Evolutionary conservation across 1,140 invertebrate genomes (phyloP).

Genomic region (Bombus pascuorum): DNA sequence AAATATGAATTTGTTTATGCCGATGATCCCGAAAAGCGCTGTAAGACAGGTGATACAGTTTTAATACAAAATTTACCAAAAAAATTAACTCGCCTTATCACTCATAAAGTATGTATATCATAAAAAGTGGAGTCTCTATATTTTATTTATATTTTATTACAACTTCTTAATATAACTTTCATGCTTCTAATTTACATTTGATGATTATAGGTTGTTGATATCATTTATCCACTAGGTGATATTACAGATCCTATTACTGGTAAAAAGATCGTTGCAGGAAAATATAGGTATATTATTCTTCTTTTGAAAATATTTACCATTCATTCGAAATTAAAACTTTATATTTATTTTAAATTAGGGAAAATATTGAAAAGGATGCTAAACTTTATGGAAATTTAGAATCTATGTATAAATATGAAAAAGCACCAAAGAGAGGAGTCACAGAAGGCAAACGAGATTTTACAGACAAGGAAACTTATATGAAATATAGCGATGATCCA

Average conservation of each 20-base stretch:
- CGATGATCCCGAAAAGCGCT: conserved; percentile 89
- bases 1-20: conserved; percentile 88
- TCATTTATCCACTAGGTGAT: conserved; percentile 92
- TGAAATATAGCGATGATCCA: conserved; percentile 88
- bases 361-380: conserved; percentile 87
- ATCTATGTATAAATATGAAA: conserved; percentile 88
- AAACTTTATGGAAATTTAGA: conserved; percentile 88
- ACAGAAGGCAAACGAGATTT: conserved; percentile 92
- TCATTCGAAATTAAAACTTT: conserved; percentile 4
- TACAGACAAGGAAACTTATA: conserved; percentile 88
- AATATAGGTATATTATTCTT: conserved; percentile 83
- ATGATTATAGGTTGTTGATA: conserved; percentile 85
- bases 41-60: conserved; percentile 92
- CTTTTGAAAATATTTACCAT: not conserved
- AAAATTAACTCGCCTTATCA: conserved; percentile 89
- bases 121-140: not conserved
- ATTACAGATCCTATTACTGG: conserved; percentile 91
- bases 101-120: conserved; percentile 84
- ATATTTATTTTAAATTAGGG: conserved; percentile 79
- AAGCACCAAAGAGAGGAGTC: conserved; percentile 90
- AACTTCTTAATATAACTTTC: conserved; percentile 2
- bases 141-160: not conserved
- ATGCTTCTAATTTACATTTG: conserved; percentile 7
- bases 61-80: conserved; percentile 88
- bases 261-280: conserved; percentile 88